Evolutionary conservation across 1,140 invertebrate genomes (phyloP), one percentile per base, ranked within the genome.

Genomic region (Zophobas morio): DNA sequence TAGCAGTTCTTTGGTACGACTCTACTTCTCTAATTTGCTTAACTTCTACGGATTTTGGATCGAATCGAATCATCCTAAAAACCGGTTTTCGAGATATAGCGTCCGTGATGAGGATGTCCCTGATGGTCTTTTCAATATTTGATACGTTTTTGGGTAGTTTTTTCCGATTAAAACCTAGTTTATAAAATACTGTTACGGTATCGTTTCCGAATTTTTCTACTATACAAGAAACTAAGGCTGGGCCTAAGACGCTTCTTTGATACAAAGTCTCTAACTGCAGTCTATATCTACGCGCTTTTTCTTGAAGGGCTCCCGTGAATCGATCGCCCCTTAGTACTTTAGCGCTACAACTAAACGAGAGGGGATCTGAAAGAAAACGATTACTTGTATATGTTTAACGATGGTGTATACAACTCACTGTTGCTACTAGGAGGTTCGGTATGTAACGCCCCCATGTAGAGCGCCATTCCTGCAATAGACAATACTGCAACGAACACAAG

Each of bases 151-250:
- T 91, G 92, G 90, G 81, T 94, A 89, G 90, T 94, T 81, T 94
- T 88, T 92, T 91, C 81, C 92, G 88, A 84, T 95, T 93, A 32
- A 95, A 87, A 78, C 93, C 91, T 5, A 95, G 81, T 86, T 89
- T 91, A 86, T 94, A 95, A 86, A 93, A 92, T 5, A 94, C 91
- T 78, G 93, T 91, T n/a, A 94, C 84, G 70, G 90, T 89, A 71
- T 91, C 90, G 79, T 92, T 92, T 33, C 92, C 91, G 82, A 95
- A 94, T 82, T 89, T 90, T 39, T 92, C 91, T 77, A 94, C 90
- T 6, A 89, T 84, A 6, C 90, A 89, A 8, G 91, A 90, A 39
- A 91, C 89, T 74, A 93, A 90, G 8, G 93, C 89, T 49, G 90
- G 87, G 36, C 90, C 88, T 56, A 95, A 82, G 0, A 88, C 82